These are phyloP conservation scores for Sebastes cheni DNA, from an alignment of 2,797 vertebrate species.

Conservation along the genomic window DNA sequence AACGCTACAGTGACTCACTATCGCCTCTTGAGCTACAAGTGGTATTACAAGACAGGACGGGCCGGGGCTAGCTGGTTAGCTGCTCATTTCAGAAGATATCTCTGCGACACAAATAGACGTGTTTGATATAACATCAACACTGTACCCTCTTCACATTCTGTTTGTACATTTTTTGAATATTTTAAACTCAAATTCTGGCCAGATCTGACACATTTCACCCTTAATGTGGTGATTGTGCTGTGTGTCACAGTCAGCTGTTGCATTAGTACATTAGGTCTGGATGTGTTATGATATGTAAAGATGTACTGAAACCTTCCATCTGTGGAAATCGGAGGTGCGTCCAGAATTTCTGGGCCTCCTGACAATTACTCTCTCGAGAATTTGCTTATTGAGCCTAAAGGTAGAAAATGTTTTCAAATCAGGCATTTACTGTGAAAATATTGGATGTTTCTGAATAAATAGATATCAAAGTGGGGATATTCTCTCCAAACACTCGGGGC, in stretches of 20 bases:
- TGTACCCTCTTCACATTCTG: too few relatives aligned
- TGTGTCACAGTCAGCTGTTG: background rate
- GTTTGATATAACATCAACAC: too few relatives aligned
- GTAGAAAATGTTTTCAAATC: slow-evolving; percentile 11
- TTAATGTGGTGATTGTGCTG: too few relatives aligned
- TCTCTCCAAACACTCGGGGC: background rate
- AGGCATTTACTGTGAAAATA: background rate
- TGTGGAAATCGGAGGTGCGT: background rate
- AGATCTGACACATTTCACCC: too few relatives aligned
- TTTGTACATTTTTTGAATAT: too few relatives aligned
- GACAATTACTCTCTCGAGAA: background rate
- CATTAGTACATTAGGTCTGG: background rate
- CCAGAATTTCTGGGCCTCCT: background rate
- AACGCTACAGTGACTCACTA: too few relatives aligned
- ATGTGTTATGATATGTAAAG: background rate
- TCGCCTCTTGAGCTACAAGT: too few relatives aligned
- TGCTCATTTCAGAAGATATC: too few relatives aligned
- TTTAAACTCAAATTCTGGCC: too few relatives aligned
- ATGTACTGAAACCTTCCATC: background rate
- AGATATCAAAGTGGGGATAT: background rate
- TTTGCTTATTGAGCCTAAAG: slow-evolving; percentile 1
- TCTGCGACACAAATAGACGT: too few relatives aligned
- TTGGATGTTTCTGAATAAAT: background rate
- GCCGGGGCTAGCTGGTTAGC: too few relatives aligned
- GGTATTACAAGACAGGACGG: too few relatives aligned